Conservation (phyloP, 2,888 invertebrate genomes). For the Dinocampus coccinellae region DNA sequence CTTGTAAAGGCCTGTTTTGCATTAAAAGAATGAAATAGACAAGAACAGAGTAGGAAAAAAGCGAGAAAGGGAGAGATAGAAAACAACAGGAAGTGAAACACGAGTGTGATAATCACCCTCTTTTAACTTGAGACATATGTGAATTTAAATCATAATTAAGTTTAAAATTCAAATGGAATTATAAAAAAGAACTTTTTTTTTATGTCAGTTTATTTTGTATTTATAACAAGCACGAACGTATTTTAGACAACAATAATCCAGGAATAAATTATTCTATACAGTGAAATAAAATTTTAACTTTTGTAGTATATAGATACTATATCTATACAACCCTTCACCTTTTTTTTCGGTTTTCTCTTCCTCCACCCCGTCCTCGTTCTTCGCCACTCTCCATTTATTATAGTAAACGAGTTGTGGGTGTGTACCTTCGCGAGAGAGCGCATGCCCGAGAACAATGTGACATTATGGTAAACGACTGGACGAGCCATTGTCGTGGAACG, state of each 20-base stretch:
- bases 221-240: too few relatives aligned
- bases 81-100: neutral
- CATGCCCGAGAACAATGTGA: constrained; percentile 59
- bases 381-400: too few relatives aligned
- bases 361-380: too few relatives aligned
- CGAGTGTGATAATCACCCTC: constrained; percentile 4
- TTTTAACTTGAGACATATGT: neutral
- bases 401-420: constrained; percentile 34
- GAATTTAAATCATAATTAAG: neutral
- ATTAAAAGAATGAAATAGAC: neutral
- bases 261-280: too few relatives aligned
- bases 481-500: constrained; percentile 46
- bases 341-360: too few relatives aligned
- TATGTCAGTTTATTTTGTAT: too few relatives aligned
- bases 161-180: neutral
- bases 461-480: constrained; percentile 59
- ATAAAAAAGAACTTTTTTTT: neutral
- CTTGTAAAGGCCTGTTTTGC: neutral
- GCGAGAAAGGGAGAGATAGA: neutral
- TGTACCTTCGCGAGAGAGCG: constrained; percentile 41
- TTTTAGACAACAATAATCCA: too few relatives aligned
- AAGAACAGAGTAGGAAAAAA: neutral
- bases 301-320: too few relatives aligned
- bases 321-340: too few relatives aligned
- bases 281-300: too few relatives aligned